These are phyloP conservation scores for Channa argus DNA, from an alignment of 2,113 vertebrate genomes.

Conservation along the genomic window DNA sequence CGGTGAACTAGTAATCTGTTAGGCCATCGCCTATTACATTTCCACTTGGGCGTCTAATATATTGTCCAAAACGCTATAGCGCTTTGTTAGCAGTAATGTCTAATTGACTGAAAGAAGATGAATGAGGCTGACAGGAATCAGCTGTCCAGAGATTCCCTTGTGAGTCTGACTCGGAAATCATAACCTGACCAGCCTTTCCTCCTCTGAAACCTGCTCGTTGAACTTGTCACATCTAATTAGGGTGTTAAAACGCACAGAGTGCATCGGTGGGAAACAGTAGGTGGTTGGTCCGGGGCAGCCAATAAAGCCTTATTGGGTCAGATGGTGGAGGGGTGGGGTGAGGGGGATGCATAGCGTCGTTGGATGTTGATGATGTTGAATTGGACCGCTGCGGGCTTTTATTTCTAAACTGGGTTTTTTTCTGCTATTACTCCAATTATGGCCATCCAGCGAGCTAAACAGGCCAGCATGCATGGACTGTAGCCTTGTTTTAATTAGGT, in stretches of 20 bases:
- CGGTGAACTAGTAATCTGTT: too few relatives aligned
- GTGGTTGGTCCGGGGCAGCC: slow-evolving; percentile 83
- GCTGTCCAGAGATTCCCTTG: slow-evolving; percentile 85
- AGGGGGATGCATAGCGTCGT: slow-evolving; percentile 26
- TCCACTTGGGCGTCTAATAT: slow-evolving; percentile 54
- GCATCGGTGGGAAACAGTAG: slow-evolving; percentile 82
- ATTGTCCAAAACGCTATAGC: slow-evolving; percentile 48
- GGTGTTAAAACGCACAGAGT: slow-evolving; percentile 87
- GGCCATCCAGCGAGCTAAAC: slow-evolving; percentile 73
- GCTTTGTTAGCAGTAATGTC: slow-evolving; percentile 72
- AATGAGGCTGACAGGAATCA: slow-evolving; percentile 86
- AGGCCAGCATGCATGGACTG: slow-evolving; percentile 71
- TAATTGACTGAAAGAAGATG: slow-evolving; percentile 81
- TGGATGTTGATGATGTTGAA: slow-evolving; percentile 68
- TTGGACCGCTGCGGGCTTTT: slow-evolving; percentile 73
- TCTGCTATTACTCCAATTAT: slow-evolving; percentile 78
- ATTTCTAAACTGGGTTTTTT: slow-evolving; percentile 68
- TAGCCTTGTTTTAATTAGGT: slow-evolving; percentile 82
- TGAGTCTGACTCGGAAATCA: slow-evolving; percentile 96
- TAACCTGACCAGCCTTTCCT: slow-evolving; percentile 92
- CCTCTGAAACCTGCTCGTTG: slow-evolving; percentile 92
- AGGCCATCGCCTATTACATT: slow-evolving; percentile 32
- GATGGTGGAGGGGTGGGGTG: slow-evolving; percentile 48
- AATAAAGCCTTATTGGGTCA: slow-evolving; percentile 79
- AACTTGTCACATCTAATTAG: slow-evolving; percentile 99